phyloP scores from a whole-genome alignment of 2,113 vertebrate genomes.

The Eptesicus fuscus region DNA sequence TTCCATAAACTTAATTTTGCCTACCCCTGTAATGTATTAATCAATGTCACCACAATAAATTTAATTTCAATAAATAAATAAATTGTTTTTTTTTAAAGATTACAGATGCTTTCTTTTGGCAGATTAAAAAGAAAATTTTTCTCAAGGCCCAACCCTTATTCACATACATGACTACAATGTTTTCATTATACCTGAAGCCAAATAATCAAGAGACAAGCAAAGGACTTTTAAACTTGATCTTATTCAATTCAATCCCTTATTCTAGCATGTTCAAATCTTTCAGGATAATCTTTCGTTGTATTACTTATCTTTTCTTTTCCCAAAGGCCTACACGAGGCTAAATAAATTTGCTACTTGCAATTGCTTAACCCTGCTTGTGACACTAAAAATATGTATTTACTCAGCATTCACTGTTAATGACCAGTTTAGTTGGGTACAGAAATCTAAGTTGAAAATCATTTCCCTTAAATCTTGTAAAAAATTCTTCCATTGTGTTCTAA shows the following conservation, averaged over 20 bases:
- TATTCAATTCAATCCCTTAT: not conserved
- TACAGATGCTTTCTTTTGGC: not conserved
- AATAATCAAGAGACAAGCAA: not conserved
- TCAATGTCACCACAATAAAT: not conserved
- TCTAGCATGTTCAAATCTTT: not conserved
- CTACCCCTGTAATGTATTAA: not conserved
- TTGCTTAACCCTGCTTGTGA: not conserved
- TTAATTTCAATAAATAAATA: not conserved
- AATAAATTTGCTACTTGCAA: not conserved
- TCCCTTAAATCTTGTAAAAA: not conserved
- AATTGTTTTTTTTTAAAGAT: not conserved
- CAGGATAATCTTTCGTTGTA: not conserved
- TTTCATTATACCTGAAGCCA: not conserved
- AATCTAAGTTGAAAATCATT: conserved; percentile 2
- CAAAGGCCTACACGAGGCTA: not conserved
- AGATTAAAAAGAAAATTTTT: not conserved
- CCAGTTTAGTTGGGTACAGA: not conserved
- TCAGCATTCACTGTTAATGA: not conserved
- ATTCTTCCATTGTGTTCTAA: not conserved
- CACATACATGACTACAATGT: not conserved
- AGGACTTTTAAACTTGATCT: not conserved
- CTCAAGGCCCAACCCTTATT: not conserved
- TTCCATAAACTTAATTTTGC: not conserved
- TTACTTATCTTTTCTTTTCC: not conserved
- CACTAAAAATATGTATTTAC: not conserved